Conservation (phyloP, 2,888 invertebrate genomes). For the Ypsolopha sequella region DNA sequence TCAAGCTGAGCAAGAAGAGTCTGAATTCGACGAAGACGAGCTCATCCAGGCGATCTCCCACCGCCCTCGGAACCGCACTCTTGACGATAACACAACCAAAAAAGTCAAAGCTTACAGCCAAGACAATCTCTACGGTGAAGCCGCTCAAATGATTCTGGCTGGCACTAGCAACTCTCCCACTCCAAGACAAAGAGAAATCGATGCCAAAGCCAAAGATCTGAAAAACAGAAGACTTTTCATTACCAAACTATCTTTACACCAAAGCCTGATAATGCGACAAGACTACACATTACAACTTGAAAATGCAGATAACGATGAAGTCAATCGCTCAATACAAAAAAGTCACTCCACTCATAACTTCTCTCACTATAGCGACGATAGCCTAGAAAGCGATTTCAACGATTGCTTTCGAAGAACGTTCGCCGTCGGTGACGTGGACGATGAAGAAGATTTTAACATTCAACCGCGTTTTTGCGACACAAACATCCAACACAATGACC, state of each 20-base stretch:
- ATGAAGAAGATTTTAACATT: slow-evolving; percentile 6
- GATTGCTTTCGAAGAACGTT: slow-evolving; percentile 22
- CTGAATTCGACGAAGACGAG: slow-evolving; percentile 4
- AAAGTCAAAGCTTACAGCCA: slow-evolving; percentile 30
- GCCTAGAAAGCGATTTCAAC: slow-evolving; percentile 14
- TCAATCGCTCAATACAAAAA: slow-evolving; percentile 29
- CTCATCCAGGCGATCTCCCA: not conserved
- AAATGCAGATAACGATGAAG: slow-evolving; percentile 26
- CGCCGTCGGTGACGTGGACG: slow-evolving; percentile 22
- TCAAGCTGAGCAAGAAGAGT: slow-evolving; percentile 16
- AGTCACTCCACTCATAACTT: slow-evolving; percentile 40
- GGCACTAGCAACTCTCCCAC: not conserved
- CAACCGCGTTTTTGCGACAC: slow-evolving; percentile 38
- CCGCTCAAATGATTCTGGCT: not conserved
- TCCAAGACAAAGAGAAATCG: slow-evolving; percentile 13
- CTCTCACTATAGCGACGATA: slow-evolving; percentile 9
- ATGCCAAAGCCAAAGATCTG: slow-evolving; percentile 17
- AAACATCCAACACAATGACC: slow-evolving; percentile 55
- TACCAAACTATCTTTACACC: slow-evolving; percentile 26
- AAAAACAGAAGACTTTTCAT: slow-evolving; percentile 15
- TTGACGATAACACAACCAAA: not conserved
- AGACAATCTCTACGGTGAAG: slow-evolving; percentile 18
- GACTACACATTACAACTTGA: slow-evolving; percentile 9
- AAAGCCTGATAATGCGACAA: slow-evolving; percentile 32
- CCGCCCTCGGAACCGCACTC: not conserved